phyloP scores from a whole-genome alignment of 1,140 invertebrate species.

The Homalodisca vitripennis region DNA sequence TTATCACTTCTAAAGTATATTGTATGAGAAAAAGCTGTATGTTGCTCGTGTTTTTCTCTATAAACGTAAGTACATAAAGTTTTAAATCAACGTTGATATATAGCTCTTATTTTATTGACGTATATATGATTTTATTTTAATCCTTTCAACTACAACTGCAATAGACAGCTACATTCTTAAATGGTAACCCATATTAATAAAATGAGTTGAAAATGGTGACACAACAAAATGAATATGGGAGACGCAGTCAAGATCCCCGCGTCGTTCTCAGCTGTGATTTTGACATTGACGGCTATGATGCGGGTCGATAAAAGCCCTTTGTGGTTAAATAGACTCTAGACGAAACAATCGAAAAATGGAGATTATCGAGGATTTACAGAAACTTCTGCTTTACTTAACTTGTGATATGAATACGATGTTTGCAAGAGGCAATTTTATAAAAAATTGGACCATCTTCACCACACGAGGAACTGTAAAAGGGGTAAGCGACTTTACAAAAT shows the following conservation, averaged over 20 bases:
- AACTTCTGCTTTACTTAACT: constrained; percentile 24
- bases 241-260: not conserved
- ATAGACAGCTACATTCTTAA: not conserved
- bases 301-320: not conserved
- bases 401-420: constrained; percentile 16
- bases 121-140: no score
- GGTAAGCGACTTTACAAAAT: not conserved
- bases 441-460: constrained; percentile 2
- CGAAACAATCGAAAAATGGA: not conserved
- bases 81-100: no score
- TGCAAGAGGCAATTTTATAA: constrained; percentile 24
- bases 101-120: no score
- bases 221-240: not conserved
- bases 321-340: not conserved
- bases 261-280: not conserved
- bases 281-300: not conserved
- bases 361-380: constrained; percentile 26
- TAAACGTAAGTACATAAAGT: no score
- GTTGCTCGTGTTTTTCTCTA: no score
- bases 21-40: no score
- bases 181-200: not conserved
- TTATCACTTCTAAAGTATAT: no score
- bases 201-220: no score
- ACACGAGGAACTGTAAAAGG: constrained; percentile 2
- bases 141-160: no score